Conservation (phyloP, 2,888 invertebrate species). For the Sycophila texana region DNA sequence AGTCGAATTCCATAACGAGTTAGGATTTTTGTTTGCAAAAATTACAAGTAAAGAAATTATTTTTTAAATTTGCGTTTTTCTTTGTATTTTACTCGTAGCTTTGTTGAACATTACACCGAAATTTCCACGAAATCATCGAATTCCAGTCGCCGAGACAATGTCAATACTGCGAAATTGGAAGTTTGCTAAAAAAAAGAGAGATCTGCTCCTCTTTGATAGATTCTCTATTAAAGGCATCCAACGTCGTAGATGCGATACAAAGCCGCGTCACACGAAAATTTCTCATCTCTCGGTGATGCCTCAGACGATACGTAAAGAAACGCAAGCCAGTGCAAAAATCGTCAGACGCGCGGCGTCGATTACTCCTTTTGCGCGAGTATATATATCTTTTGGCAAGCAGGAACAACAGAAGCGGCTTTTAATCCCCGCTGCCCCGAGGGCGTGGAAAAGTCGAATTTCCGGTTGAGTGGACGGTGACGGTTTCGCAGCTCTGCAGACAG, state of each 20-base stretch:
- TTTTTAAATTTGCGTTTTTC: too few relatives aligned
- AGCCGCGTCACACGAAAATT: conserved; percentile 23
- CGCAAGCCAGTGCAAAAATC: background rate
- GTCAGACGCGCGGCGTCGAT: conserved; percentile 18
- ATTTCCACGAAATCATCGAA: background rate
- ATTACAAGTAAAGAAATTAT: too few relatives aligned
- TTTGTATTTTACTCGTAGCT: too few relatives aligned
- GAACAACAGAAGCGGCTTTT: conserved; percentile 30
- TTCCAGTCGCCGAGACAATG: background rate
- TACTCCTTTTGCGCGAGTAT: conserved; percentile 17
- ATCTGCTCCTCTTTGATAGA: conserved; percentile 26
- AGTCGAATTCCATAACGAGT: too few relatives aligned
- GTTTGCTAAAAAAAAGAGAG: background rate
- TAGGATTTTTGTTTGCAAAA: too few relatives aligned
- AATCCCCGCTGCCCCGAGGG: conserved; percentile 13
- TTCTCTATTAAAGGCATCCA: conserved; percentile 22
- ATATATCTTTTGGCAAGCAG: background rate
- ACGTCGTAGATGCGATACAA: conserved; percentile 3
- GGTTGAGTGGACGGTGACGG: background rate
- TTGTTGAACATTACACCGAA: background rate
- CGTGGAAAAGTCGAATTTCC: conserved; percentile 14
- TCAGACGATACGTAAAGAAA: background rate
- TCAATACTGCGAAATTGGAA: conserved; percentile 28
- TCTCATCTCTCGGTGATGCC: conserved; percentile 24
- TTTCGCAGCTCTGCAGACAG: background rate